phyloP scores from a whole-genome alignment of 2,888 invertebrate genomes.

The Flexamia atlantica region DNA sequence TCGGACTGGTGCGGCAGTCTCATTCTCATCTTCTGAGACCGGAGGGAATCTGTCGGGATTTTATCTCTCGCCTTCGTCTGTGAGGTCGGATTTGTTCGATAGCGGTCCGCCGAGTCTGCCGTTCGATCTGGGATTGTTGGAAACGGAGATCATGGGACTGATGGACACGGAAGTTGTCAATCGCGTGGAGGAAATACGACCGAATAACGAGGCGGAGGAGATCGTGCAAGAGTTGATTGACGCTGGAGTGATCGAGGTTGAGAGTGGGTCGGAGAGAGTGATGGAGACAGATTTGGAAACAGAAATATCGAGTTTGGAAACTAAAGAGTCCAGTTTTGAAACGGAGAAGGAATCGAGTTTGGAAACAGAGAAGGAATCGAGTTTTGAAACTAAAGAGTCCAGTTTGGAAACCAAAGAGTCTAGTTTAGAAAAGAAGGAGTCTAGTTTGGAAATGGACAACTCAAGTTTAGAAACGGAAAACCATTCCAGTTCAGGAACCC shows the following conservation, averaged over 20 bases:
- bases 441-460: not conserved
- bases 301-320: not conserved
- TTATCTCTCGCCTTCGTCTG: slow-evolving; percentile 70
- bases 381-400: not conserved
- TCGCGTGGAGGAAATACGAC: slow-evolving; percentile 66
- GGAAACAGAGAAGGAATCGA: slow-evolving; percentile 7
- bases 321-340: not conserved
- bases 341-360: not conserved
- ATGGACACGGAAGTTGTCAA: slow-evolving; percentile 65
- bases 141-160: slow-evolving; percentile 61
- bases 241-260: slow-evolving; percentile 51
- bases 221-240: slow-evolving; percentile 59
- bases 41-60: slow-evolving; percentile 70
- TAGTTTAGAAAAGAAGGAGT: no score
- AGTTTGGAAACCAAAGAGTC: no score
- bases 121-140: slow-evolving; percentile 67
- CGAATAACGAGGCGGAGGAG: slow-evolving; percentile 59
- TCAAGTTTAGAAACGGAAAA: not conserved
- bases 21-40: slow-evolving; percentile 68
- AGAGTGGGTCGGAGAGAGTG: no score
- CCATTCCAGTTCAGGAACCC: not conserved
- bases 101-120: slow-evolving; percentile 68
- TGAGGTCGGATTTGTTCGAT: slow-evolving; percentile 68
- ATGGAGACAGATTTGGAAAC: not conserved
- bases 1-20: slow-evolving; percentile 61